These are phyloP conservation scores for Speoplatyrhinus poulsoni DNA, from an alignment of 2,113 vertebrate genomes.

Conservation along the genomic window DNA sequence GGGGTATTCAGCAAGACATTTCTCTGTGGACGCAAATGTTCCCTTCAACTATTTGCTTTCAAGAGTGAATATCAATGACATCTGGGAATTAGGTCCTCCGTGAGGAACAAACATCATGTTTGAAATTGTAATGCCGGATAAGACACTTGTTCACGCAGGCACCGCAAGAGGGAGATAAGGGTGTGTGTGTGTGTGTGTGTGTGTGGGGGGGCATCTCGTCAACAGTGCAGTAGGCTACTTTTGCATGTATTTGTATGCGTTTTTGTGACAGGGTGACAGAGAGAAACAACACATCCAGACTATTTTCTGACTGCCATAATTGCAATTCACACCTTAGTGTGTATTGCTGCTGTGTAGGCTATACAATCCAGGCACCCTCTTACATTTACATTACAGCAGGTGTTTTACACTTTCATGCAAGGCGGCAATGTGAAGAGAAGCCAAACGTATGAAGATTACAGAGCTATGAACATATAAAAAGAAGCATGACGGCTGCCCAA, in stretches of 20 bases:
- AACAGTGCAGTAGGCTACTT: slow-evolving; percentile 8
- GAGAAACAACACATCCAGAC: not conserved
- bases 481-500: not conserved
- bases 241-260: not conserved
- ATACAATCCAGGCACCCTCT: not conserved
- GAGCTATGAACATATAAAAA: too few relatives aligned
- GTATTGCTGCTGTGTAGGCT: slow-evolving; percentile 1
- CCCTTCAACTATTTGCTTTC: slow-evolving; percentile 71
- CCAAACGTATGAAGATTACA: too few relatives aligned
- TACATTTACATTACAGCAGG: slow-evolving; percentile 11
- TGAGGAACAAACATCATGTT: slow-evolving; percentile 63
- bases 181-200: too few relatives aligned
- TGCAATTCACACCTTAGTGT: not conserved
- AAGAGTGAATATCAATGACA: slow-evolving; percentile 69
- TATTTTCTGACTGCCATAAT: not conserved
- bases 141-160: slow-evolving; percentile 21
- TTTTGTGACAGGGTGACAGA: slow-evolving; percentile 16
- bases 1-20: slow-evolving; percentile 39
- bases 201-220: not conserved
- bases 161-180: not conserved
- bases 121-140: slow-evolving; percentile 61
- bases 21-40: slow-evolving; percentile 54
- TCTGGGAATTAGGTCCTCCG: slow-evolving; percentile 54
- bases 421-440: too few relatives aligned
- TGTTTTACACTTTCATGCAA: not conserved